These are phyloP conservation scores for Hyperoodon ampullatus DNA, from an alignment of 2,113 vertebrate genomes.

Conservation along the genomic window DNA sequence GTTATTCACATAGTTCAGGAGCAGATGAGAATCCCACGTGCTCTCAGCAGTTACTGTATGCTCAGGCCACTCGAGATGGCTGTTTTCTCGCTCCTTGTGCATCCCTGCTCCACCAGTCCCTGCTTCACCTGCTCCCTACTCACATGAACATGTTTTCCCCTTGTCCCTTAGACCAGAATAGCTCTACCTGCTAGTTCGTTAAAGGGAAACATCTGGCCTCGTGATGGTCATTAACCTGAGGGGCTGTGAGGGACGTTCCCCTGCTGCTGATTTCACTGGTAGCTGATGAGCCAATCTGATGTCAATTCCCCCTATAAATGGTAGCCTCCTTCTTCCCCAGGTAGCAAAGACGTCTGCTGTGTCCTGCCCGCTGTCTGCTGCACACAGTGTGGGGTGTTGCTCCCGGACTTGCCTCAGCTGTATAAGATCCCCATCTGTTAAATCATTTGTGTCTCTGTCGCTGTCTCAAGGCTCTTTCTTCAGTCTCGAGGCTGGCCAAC, in stretches of 20 bases:
- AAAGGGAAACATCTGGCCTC: neutral
- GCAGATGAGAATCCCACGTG: neutral
- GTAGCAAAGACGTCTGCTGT: neutral
- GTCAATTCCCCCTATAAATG: neutral
- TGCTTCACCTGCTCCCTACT: neutral
- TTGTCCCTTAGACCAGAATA: neutral
- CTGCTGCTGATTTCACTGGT: neutral
- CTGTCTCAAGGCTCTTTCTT: neutral
- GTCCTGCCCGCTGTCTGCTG: neutral
- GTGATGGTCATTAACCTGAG: neutral
- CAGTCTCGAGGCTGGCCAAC: neutral
- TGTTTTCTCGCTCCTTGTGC: neutral
- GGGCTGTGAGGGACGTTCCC: neutral
- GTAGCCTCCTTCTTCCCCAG: neutral
- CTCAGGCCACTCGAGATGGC: neutral
- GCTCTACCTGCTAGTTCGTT: neutral
- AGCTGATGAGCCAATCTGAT: neutral
- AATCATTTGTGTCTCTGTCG: neutral
- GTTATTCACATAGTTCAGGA: conserved; percentile 42
- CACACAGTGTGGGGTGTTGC: neutral
- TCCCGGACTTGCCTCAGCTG: neutral
- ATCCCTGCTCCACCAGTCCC: too few relatives aligned
- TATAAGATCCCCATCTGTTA: neutral
- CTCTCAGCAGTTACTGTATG: neutral
- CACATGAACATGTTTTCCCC: neutral